Evolutionary conservation across 2,888 invertebrate genomes (phyloP).

Genomic region (Hoplodrina blanda): DNA sequence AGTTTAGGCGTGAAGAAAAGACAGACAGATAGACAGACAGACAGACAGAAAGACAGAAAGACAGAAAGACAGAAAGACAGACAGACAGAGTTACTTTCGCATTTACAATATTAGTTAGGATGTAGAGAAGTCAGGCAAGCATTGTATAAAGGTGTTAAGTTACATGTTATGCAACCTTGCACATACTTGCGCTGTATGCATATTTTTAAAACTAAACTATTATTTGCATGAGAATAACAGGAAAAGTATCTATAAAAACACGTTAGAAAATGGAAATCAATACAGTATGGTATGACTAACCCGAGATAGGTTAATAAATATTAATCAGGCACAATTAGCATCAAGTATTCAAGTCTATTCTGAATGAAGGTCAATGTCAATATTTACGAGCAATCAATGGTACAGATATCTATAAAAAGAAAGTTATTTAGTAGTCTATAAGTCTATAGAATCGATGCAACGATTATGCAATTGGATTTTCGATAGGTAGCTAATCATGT

Average conservation of each 20-base stretch:
- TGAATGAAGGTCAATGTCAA: constrained; percentile 41
- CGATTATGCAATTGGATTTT: background rate
- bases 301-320: constrained; percentile 39
- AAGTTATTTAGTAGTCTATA: constrained; percentile 8
- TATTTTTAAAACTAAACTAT: background rate
- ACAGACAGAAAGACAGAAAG: no score
- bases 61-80: no score
- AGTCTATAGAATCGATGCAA: constrained; percentile 9
- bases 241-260: background rate
- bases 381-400: background rate
- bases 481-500: no score
- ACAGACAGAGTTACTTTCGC: no score
- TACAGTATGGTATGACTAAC: constrained; percentile 35
- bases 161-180: background rate
- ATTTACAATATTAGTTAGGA: no score
- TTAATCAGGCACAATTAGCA: constrained; percentile 45
- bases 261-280: constrained; percentile 41
- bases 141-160: no score
- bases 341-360: constrained; percentile 24
- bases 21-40: no score
- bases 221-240: background rate
- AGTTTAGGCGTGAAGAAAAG: no score
- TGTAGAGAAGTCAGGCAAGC: no score
- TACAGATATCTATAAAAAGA: background rate
- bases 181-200: background rate